A percentile compares a stretch with the other conserved stretches of the same genome.
Conservation (phyloP, 30 jellyfish, hydroid and myxozoan species). For the Turritopsis dohrnii region DNA sequence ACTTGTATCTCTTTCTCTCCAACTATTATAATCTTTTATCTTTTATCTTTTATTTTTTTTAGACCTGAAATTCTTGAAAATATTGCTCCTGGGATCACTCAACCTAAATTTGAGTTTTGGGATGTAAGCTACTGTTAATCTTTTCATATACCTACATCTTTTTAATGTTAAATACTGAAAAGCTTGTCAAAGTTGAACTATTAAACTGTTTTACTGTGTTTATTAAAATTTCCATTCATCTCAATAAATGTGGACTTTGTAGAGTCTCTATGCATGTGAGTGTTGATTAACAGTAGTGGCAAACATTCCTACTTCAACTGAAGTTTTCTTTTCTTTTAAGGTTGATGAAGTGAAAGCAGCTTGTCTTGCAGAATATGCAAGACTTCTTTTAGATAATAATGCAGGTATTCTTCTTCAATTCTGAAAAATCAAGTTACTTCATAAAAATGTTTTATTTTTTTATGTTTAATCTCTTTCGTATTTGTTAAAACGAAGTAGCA, state of each 20-base stretch:
- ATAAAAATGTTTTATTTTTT: too few species aligned
- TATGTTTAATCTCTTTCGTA: background rate
- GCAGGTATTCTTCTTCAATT: background rate
- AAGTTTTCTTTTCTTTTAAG: too few species aligned
- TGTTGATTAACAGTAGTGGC: background rate
- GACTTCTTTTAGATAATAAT: background rate
- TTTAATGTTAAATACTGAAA: too few species aligned
- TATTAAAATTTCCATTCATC: background rate
- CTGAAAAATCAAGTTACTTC: background rate
- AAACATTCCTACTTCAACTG: background rate
- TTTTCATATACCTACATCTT: background rate
- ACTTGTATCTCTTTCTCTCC: too few species aligned
- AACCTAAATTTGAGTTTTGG: conserved; percentile 73
- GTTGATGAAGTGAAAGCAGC: background rate
- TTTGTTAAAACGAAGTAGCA: background rate
- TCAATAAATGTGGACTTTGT: too few species aligned
- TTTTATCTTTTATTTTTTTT: background rate
- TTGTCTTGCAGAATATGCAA: background rate
- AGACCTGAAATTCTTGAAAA: conserved; percentile 46
- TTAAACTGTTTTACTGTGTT: too few species aligned
- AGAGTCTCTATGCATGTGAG: too few species aligned
- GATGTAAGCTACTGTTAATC: too few species aligned
- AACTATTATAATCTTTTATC: background rate
- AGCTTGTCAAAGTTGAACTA: too few species aligned
- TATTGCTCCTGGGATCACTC: conserved; percentile 50